Conservation (phyloP, 2,113 vertebrate genomes). For the Tympanuchus pallidicinctus region DNA sequence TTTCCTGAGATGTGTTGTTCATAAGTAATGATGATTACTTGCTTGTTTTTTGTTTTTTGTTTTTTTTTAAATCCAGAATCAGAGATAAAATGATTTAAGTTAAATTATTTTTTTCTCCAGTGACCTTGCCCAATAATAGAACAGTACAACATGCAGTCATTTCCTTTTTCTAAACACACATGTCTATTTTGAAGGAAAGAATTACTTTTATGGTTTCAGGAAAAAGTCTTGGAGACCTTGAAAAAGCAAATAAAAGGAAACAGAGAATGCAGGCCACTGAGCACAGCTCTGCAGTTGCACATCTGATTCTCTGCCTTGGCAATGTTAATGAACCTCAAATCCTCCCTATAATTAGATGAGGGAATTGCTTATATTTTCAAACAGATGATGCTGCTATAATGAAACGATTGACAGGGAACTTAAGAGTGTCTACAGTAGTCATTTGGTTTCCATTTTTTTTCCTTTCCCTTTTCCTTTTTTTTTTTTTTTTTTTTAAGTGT, state of each 20-base stretch:
- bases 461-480: no score
- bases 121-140: constrained; percentile 86
- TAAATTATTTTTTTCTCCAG: constrained; percentile 78
- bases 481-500: constrained; percentile 27
- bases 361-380: constrained; percentile 99
- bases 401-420: constrained; percentile 93
- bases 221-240: constrained; percentile 84
- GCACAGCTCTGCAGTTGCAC: constrained; percentile 88
- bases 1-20: constrained; percentile 45
- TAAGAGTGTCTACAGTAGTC: constrained; percentile 86
- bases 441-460: constrained; percentile 73
- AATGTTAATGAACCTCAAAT: constrained; percentile 99
- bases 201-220: constrained; percentile 84
- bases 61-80: constrained; percentile 8
- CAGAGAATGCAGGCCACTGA: constrained; percentile 86
- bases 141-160: constrained; percentile 84
- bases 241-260: constrained; percentile 84
- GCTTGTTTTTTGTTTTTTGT: neutral
- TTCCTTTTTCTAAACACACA: constrained; percentile 88
- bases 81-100: constrained; percentile 80
- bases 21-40: neutral
- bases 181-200: constrained; percentile 81
- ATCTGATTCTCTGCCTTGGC: constrained; percentile 92
- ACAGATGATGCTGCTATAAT: constrained; percentile 99
- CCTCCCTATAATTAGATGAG: constrained; percentile 99